Conservation (phyloP, 2,797 vertebrate species). For the Coccyzus lansbergi region DNA sequence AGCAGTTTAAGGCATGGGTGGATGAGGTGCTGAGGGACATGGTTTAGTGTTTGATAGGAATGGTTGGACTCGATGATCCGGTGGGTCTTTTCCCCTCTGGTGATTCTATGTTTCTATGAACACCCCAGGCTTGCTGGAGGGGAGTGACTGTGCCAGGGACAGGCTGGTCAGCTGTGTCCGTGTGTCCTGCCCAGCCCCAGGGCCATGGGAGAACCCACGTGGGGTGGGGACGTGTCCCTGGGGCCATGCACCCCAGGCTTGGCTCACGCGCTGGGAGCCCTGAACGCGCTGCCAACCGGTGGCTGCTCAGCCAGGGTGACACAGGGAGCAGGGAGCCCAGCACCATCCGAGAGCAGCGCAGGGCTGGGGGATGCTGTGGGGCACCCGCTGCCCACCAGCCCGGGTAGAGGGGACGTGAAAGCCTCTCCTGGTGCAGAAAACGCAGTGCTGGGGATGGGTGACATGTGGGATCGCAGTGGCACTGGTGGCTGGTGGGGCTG, state of each 20-base stretch:
- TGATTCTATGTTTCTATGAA: too few species aligned
- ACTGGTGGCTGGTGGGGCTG: background rate
- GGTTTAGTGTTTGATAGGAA: too few species aligned
- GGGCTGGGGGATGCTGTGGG: background rate
- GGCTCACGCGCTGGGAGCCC: background rate
- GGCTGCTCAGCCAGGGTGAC: background rate
- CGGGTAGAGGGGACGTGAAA: background rate
- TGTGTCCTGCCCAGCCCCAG: background rate
- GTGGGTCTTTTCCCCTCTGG: too few species aligned
- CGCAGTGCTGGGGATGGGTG: fast-evolving
- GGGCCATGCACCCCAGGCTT: background rate
- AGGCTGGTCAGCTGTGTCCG: background rate
- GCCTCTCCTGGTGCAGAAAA: background rate
- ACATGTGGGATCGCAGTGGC: fast-evolving
- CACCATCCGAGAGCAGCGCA: background rate
- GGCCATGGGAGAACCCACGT: fast-evolving
- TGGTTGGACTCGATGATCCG: too few species aligned
- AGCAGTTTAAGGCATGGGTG: too few species aligned
- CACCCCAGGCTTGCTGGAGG: fast-evolving
- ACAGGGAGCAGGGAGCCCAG: background rate
- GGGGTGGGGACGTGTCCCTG: background rate
- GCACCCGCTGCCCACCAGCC: background rate
- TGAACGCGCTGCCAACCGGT: fast-evolving
- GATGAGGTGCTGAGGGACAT: too few species aligned
- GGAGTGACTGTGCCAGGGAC: background rate